Evolutionary conservation across 2,797 vertebrate genomes (phyloP).

Genomic region (Delichon dasypus): DNA sequence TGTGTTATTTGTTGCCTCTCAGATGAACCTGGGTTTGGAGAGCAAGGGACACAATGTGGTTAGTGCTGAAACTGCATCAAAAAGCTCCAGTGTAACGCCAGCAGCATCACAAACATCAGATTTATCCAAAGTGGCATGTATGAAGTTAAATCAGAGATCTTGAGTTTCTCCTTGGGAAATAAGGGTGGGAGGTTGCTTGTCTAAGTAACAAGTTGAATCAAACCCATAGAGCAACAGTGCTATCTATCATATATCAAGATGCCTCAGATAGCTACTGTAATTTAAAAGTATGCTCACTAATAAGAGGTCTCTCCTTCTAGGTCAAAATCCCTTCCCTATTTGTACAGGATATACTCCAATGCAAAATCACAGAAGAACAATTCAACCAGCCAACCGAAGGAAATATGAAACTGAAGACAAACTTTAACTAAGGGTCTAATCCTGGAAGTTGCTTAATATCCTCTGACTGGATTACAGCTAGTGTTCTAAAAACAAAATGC

Average conservation of each 20-base stretch:
- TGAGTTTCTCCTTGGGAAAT: constrained; percentile 50
- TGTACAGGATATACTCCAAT: constrained; percentile 14
- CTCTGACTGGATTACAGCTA: background rate
- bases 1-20: fast-evolving
- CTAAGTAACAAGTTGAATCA: constrained; percentile 17
- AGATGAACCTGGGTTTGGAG: fast-evolving
- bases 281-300: constrained; percentile 9
- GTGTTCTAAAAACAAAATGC: constrained; percentile 5
- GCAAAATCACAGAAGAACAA: constrained; percentile 4
- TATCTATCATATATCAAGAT: constrained; percentile 26
- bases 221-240: background rate
- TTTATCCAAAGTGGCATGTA: background rate
- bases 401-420: constrained; percentile 13
- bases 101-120: background rate
- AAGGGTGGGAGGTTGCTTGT: constrained; percentile 32
- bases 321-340: constrained; percentile 36
- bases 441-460: constrained; percentile 15
- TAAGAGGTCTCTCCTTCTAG: constrained; percentile 28
- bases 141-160: background rate
- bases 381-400: background rate
- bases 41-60: background rate
- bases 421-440: constrained; percentile 24
- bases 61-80: background rate
- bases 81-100: background rate
- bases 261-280: constrained; percentile 26